These are phyloP conservation scores for Torymus texanus DNA, from an alignment of 2,888 invertebrate genomes.

Conservation along the genomic window DNA sequence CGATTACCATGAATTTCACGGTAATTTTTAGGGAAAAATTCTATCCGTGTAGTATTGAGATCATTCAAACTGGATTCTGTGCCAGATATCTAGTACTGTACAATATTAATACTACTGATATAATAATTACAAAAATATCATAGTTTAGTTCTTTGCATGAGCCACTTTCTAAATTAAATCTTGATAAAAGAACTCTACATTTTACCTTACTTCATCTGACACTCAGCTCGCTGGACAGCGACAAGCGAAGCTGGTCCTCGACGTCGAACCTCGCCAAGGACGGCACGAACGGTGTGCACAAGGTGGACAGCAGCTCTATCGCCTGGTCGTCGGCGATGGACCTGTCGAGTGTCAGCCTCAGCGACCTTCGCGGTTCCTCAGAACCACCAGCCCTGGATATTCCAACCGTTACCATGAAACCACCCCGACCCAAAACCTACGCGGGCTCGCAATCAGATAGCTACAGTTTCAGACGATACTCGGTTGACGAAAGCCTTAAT, in stretches of 20 bases:
- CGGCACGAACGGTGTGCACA: conserved; percentile 55
- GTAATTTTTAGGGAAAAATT: too few relatives aligned
- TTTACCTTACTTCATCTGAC: too few relatives aligned
- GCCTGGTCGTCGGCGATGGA: conserved; percentile 89
- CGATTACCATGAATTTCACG: too few relatives aligned
- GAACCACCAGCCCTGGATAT: conserved; percentile 70
- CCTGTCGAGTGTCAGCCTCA: conserved; percentile 76
- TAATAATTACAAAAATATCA: too few relatives aligned
- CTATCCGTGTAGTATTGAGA: too few relatives aligned
- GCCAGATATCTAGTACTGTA: too few relatives aligned
- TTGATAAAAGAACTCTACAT: too few relatives aligned
- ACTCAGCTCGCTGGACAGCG: too few relatives aligned
- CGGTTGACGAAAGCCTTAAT: conserved; percentile 62
- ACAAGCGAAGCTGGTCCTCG: conserved; percentile 84
- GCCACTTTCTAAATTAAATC: too few relatives aligned
- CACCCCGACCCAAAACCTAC: conserved; percentile 61
- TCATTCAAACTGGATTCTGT: too few relatives aligned
- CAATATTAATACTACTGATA: too few relatives aligned
- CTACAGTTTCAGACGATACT: conserved; percentile 64
- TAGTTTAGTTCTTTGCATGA: too few relatives aligned
- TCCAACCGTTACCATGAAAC: conserved; percentile 70
- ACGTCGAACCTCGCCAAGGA: conserved; percentile 81
- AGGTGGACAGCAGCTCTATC: conserved; percentile 59
- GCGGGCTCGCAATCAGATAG: conserved; percentile 64
- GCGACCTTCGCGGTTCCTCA: conserved; percentile 38